phyloP scores from a whole-genome alignment of 2,888 invertebrate species.

The Apomyelois bistriatella region DNA sequence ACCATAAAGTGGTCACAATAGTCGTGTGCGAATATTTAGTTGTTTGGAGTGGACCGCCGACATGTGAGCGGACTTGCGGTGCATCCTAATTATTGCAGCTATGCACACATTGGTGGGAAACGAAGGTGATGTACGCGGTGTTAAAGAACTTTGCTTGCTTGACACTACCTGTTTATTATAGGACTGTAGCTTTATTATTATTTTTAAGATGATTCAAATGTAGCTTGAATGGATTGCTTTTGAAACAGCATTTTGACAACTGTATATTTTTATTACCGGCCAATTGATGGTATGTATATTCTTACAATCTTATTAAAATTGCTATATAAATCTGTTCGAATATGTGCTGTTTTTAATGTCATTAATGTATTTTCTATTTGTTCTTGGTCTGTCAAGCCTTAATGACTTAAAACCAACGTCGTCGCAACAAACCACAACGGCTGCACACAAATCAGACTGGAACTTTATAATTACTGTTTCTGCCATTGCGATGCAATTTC shows the following conservation, averaged over 20 bases:
- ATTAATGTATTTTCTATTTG: too few species aligned
- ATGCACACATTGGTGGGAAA: constrained; percentile 67
- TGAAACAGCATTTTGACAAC: too few species aligned
- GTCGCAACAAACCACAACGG: not conserved
- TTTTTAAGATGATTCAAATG: not conserved
- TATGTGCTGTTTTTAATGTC: too few species aligned
- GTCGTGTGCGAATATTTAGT: constrained; percentile 73
- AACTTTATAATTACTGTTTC: constrained; percentile 3
- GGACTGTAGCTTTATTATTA: not conserved
- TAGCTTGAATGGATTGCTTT: too few species aligned
- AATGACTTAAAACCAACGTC: not conserved
- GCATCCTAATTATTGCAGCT: constrained; percentile 71
- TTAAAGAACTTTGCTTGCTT: constrained; percentile 32
- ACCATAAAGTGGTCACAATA: constrained; percentile 78
- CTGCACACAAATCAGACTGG: constrained; percentile 7
- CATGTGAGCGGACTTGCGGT: constrained; percentile 48
- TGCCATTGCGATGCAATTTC: constrained; percentile 2
- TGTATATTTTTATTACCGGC: too few species aligned
- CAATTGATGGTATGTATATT: too few species aligned
- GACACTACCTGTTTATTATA: not conserved
- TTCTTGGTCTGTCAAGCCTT: too few species aligned
- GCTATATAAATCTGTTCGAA: too few species aligned
- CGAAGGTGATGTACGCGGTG: constrained; percentile 37
- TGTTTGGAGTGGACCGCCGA: constrained; percentile 66
- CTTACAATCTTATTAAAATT: too few species aligned